Evolutionary conservation across 2,888 invertebrate genomes (phyloP), one percentile per base, ranked within the genome.

Genomic region (Dicranocentrus wangi): DNA sequence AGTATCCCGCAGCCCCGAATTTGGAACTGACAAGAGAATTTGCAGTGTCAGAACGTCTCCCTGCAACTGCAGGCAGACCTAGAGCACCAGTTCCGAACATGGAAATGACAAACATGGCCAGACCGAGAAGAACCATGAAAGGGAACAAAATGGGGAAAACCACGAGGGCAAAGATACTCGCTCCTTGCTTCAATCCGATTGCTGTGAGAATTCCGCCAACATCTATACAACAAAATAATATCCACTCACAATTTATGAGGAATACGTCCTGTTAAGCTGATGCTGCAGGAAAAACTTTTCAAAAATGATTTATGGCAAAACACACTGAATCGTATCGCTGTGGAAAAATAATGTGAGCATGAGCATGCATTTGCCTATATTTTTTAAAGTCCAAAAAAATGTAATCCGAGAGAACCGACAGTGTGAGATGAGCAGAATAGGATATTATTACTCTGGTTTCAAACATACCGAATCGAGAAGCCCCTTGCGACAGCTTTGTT

Each of bases 131-230:
- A 43, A 79, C 19, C 73, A 84, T 73, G 53, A 84, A 63, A 28
- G 84, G 84, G 39, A 84, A 69, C 5, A 84, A 55, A 19, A 84
- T 32, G 10, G 84, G 84, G 23, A 84, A 77, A 0, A 82, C 19
- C 2, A 84, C 77, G 1, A 84, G 47, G 1, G 82, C 84, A n/a
- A 82, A 70, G 8, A 84, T 21, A 32, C 82, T 84, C 2, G 79
- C 77, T 43, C 84, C 83, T 68, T 78, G 53, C 43, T 80, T 81
- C 47, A 84, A 55, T 21, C 83, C 83, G n/a, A 76, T 21, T 27
- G 66, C 47, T 1, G 78, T 61, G 21, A 83, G 76, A 25, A 84
- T 61, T 53, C 84, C 84, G 55, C 84, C 70, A 8, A 84, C 68
- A 77, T 84, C 84, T 84, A 27, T 70, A 51, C 15, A 25, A 25